Evolutionary conservation across 2,113 vertebrate genomes (phyloP).

Genomic region (Lampris megalopsis): DNA sequence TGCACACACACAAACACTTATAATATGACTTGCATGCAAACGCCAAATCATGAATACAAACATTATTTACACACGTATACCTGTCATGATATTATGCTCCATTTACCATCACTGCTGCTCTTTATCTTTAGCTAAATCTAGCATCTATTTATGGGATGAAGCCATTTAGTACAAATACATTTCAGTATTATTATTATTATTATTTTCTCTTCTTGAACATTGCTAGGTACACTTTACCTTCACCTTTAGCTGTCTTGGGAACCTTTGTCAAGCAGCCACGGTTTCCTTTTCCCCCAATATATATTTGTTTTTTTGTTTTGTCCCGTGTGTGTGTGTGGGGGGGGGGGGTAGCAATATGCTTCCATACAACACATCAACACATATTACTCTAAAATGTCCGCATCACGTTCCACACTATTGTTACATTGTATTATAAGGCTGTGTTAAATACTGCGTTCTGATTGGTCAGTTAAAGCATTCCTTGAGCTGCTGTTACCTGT

Average conservation of each 20-base stretch:
- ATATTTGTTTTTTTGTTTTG: too few species aligned
- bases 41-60: too few species aligned
- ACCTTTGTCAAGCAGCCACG: conserved; percentile 19
- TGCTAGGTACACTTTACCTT: conserved; percentile 41
- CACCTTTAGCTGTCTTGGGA: conserved; percentile 24
- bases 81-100: conserved; percentile 8
- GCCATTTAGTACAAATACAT: neutral
- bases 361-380: too few species aligned
- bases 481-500: too few species aligned
- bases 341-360: too few species aligned
- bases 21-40: neutral
- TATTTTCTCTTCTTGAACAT: conserved; percentile 33
- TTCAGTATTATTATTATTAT: neutral
- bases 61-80: neutral
- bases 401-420: too few species aligned
- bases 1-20: neutral
- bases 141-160: neutral
- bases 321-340: too few species aligned
- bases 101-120: conserved; percentile 18
- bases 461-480: too few species aligned
- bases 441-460: too few species aligned
- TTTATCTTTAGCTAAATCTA: conserved; percentile 27
- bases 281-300: too few species aligned
- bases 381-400: too few species aligned
- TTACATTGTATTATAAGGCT: too few species aligned